These are phyloP conservation scores for Enteromius treurensis DNA, from an alignment of 2,797 vertebrate genomes.

Conservation along the genomic window DNA sequence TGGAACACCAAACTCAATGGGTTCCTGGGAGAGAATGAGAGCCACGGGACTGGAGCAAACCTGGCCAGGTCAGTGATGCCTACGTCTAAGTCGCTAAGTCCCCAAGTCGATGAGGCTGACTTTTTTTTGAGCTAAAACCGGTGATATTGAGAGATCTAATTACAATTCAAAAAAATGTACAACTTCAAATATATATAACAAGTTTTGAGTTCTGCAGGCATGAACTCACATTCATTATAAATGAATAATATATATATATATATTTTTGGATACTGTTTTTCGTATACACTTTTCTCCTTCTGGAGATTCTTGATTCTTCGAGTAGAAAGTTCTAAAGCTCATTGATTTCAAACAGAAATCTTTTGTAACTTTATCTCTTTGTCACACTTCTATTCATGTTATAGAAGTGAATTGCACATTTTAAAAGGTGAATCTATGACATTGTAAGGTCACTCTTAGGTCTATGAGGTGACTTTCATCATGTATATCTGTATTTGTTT, in stretches of 20 bases:
- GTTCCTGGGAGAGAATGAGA: slow-evolving; percentile 80
- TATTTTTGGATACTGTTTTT: neutral
- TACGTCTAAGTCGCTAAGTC: too few species aligned
- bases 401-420: neutral
- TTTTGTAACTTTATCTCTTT: neutral
- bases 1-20: slow-evolving; percentile 94
- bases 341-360: neutral
- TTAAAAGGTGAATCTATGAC: neutral
- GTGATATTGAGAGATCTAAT: neutral
- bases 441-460: neutral
- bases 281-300: neutral
- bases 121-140: neutral
- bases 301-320: neutral
- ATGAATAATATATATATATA: neutral
- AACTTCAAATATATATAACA: too few species aligned
- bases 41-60: slow-evolving; percentile 61
- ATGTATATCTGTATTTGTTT: neutral
- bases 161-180: neutral
- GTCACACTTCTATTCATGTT: neutral
- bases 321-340: neutral
- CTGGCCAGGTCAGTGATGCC: slow-evolving; percentile 73
- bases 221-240: neutral
- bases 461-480: neutral
- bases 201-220: too few species aligned
- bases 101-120: neutral